Percentiles rank a stretch among this genome's conserved stretches.
phyloP scores from a whole-genome alignment of 2,888 invertebrate species.

The Charanyca ferruginea region DNA sequence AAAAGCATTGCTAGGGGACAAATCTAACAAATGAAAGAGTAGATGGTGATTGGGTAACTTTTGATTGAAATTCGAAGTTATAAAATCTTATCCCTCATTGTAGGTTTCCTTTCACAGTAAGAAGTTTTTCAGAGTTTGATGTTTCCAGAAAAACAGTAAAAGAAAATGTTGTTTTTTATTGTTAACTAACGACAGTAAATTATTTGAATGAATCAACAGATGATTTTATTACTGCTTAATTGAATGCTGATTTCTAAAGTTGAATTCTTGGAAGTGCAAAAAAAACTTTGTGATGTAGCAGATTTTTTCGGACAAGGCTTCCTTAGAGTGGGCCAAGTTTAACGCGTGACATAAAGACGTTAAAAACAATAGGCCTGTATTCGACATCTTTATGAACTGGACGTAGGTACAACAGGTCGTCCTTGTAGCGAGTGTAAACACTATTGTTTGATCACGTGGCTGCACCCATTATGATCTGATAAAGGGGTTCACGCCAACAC shows the following conservation, averaged over 20 bases:
- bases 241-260: slow-evolving; percentile 43
- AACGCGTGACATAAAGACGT: slow-evolving; percentile 63
- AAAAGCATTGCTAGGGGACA: slow-evolving; percentile 20
- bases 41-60: slow-evolving; percentile 28
- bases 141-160: slow-evolving; percentile 11
- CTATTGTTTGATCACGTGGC: slow-evolving; percentile 88
- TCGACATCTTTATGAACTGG: slow-evolving; percentile 74
- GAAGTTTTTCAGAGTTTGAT: slow-evolving; percentile 6
- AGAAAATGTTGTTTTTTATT: not conserved
- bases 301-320: slow-evolving; percentile 58
- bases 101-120: slow-evolving; percentile 7
- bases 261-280: slow-evolving; percentile 46
- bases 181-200: slow-evolving; percentile 15
- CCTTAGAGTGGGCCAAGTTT: slow-evolving; percentile 65
- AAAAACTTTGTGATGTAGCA: slow-evolving; percentile 45
- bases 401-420: slow-evolving; percentile 75
- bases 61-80: slow-evolving; percentile 23
- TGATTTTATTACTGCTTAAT: too few relatives aligned
- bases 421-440: slow-evolving; percentile 86
- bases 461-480: slow-evolving; percentile 83
- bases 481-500: slow-evolving; percentile 77
- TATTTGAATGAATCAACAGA: slow-evolving; percentile 29
- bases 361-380: slow-evolving; percentile 73
- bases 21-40: slow-evolving; percentile 30
- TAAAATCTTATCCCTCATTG: not conserved